Evolutionary conservation across 2,113 vertebrate genomes (phyloP), one percentile per base, ranked within the genome.

Genomic region (Syrrhaptes paradoxus): DNA sequence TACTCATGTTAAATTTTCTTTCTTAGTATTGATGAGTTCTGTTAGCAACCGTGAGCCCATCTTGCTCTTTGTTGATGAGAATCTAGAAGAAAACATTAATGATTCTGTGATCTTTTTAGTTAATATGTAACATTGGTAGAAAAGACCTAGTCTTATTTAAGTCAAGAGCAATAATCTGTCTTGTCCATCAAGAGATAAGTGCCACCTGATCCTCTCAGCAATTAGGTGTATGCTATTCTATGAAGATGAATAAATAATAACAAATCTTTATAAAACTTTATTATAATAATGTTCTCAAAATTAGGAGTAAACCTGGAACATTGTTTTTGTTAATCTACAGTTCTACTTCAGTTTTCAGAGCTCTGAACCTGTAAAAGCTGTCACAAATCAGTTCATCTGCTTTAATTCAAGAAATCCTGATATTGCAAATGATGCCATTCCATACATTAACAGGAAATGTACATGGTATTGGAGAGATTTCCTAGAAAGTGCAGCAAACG

Each of bases 101-200:
- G 41, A 41, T 41, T 41, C 41, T 41, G 13, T 41, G 41, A 41
- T 87, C 45, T 63, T 77, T 80, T 67, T 66, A 45, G 41, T 31
- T 68, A 75, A 62, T 58, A 43, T 9, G 4, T 80, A 85, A 36
- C 20, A 32, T 13, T 29, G 16, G 6, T 34, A 38, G 13, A 43
- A 43, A 93, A 79, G 17, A 82, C 13, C 12, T 62, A 73, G 65
- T 63, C 16, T 89, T n/a, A 74, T 41, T 87, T 43, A 89, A 94
- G 25, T 85, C 65, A 81, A 55, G 46, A 87, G 34, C 19, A 77
- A 34, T 84, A 91, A 46, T 91, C 48, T 38, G 10, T 52, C 52
- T 54, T 71, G 15, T 70, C 38, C 2, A 10, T 70, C 36, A 36
- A 36, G 36, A 36, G 36, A 36, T 9, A 36, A 36, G 36, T 36